Percentiles rank a stretch among this genome's conserved stretches.
phyloP scores from a whole-genome alignment of 2,888 invertebrate species.

The Ctenicera cuprea region DNA sequence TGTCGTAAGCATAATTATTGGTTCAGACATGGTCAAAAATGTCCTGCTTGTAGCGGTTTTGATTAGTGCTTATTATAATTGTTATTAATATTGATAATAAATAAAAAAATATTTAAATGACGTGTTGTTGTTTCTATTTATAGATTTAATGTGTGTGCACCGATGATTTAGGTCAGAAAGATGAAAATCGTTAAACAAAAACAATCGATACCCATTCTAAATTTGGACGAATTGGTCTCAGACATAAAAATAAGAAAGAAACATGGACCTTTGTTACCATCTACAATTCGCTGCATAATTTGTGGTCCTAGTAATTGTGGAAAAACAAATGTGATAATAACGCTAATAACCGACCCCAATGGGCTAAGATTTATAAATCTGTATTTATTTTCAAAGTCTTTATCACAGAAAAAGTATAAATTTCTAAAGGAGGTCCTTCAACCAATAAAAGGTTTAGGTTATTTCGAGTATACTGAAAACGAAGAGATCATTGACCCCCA shows the following conservation, averaged over 20 bases:
- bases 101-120: too few relatives aligned
- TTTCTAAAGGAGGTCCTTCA: slow-evolving; percentile 58
- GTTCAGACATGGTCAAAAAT: background rate
- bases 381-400: slow-evolving; percentile 65
- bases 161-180: too few relatives aligned
- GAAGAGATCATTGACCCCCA: slow-evolving; percentile 56
- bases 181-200: slow-evolving; percentile 10
- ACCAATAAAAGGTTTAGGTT: slow-evolving; percentile 57
- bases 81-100: too few relatives aligned
- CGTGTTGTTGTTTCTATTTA: too few relatives aligned
- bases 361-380: slow-evolving; percentile 67
- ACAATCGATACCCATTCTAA: background rate
- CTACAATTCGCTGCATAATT: slow-evolving; percentile 60
- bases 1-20: too few relatives aligned
- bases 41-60: too few relatives aligned
- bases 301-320: slow-evolving; percentile 67
- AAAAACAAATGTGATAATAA: slow-evolving; percentile 66
- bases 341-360: slow-evolving; percentile 63
- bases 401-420: slow-evolving; percentile 64
- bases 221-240: background rate
- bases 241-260: background rate
- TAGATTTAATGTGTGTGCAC: too few relatives aligned
- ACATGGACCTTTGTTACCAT: slow-evolving; percentile 63
- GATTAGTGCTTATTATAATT: too few relatives aligned
- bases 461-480: slow-evolving; percentile 56